Conservation (phyloP, 2,888 invertebrate species). For the Rambutsinella grinnellia region DNA sequence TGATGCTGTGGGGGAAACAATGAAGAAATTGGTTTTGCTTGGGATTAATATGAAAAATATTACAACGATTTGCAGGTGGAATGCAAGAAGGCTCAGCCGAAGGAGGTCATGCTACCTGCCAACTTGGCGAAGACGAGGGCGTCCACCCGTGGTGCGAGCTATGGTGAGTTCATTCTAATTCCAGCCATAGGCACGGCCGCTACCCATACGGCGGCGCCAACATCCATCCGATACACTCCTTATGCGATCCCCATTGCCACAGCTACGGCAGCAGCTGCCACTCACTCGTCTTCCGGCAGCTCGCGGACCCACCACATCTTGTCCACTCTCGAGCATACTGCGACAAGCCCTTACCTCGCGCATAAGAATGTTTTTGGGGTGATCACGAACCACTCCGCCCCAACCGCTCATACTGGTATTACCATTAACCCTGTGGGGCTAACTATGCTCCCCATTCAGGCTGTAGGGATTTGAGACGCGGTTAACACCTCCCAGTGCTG, state of each 20-base stretch:
- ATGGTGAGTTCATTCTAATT: constrained; percentile 94
- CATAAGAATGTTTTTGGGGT: constrained; percentile 67
- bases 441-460: constrained; percentile 66
- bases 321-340: constrained; percentile 72
- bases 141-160: constrained; percentile 90
- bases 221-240: constrained; percentile 67
- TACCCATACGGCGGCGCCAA: constrained; percentile 66
- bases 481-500: constrained; percentile 39
- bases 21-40: too few relatives aligned
- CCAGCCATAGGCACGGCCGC: constrained; percentile 67
- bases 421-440: constrained; percentile 66
- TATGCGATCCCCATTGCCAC: constrained; percentile 68
- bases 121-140: constrained; percentile 96
- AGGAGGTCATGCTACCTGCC: constrained; percentile 99
- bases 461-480: constrained; percentile 65
- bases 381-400: constrained; percentile 60
- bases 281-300: constrained; percentile 73
- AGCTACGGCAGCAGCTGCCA: constrained; percentile 70
- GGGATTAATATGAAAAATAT: background rate
- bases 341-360: constrained; percentile 65
- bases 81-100: constrained; percentile 99
- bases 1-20: too few relatives aligned
- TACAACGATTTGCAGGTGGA: constrained; percentile 83
- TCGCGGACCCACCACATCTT: constrained; percentile 74
- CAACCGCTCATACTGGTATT: constrained; percentile 63